Evolutionary conservation across 2,888 invertebrate species (phyloP), one percentile per base, ranked within the genome.

Genomic region (Xylota sylvarum): DNA sequence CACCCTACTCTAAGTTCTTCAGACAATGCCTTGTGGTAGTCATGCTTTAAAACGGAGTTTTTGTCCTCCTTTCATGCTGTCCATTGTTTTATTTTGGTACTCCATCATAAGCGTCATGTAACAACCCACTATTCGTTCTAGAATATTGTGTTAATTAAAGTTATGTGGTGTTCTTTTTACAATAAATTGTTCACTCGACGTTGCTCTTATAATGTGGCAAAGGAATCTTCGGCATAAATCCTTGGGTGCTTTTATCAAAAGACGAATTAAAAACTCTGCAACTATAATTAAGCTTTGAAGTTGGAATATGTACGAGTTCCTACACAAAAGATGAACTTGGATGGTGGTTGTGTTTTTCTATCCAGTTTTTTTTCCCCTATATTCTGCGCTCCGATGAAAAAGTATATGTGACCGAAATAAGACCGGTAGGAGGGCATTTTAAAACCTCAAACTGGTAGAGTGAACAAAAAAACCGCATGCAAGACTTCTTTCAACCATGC

Each of bases 391-490:
- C 37, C 30, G 43, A 52, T 40, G 37, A 46, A 67, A 67, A 55
- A 17, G 50, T 58, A 62, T 37, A 37, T 81, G 46, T 77, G 30
- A 27, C 19, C 40, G 46, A 35, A 14, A 81, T 43, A 17, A 35
- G 46, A 50, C 62, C 56, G n/a, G 46, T 43, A 48, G 9, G 35
- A 32, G n/a, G 48, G 48, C 27, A 50, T 35, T 78, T 55, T 10
- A 5, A 43, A 37, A 50, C 23, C 5, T 27, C 35, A 60, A 76
- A 35, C 65, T 65, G 23, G 32, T 5, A 58, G 37, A 79, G 46
- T 60, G 65, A 60, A 46, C 60, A 73, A 73, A 56, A n/a, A 73
- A 84, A 84, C 83, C 83, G 60, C 83, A 84, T 73, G 43, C 73
- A 79, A 73, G 67, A 73, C 73, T 72, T 60, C 50, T 60, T 35